Conservation (phyloP, 2,888 invertebrate species). For the Abrostola triplasia region DNA sequence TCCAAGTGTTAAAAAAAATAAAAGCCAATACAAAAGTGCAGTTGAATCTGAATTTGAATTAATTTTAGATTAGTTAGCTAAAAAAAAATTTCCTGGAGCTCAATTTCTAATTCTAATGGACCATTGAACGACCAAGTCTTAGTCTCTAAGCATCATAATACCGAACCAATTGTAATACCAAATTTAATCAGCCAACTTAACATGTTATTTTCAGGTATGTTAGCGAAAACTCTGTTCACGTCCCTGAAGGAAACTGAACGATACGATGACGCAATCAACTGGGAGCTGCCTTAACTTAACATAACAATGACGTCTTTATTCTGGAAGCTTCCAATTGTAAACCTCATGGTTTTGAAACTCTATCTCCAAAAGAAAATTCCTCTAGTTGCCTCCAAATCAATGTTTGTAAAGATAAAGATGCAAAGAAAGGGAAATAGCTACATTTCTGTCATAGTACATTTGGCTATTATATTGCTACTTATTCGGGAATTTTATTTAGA, state of each 20-base stretch:
- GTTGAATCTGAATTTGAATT: too few species aligned
- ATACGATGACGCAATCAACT: slow-evolving; percentile 90
- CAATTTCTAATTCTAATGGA: too few species aligned
- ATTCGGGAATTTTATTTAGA: too few species aligned
- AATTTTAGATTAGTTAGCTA: too few species aligned
- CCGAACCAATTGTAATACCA: slow-evolving; percentile 3
- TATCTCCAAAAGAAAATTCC: slow-evolving; percentile 9
- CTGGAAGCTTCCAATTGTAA: slow-evolving; percentile 26
- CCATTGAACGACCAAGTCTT: too few species aligned
- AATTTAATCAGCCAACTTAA: neutral
- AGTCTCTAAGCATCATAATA: neutral
- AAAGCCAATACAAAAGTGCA: too few species aligned
- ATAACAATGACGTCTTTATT: slow-evolving; percentile 40
- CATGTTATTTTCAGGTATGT: slow-evolving; percentile 76
- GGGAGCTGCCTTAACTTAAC: slow-evolving; percentile 88
- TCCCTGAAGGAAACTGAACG: slow-evolving; percentile 86
- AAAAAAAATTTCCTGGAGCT: too few species aligned
- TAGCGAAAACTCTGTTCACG: slow-evolving; percentile 81
- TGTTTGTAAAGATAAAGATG: neutral
- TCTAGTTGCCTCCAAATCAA: neutral
- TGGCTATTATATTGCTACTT: too few species aligned
- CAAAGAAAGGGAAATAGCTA: neutral
- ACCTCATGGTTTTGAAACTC: slow-evolving; percentile 16
- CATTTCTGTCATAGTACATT: neutral
- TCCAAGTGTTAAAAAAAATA: too few species aligned